These are phyloP conservation scores for Phylloscopus collybita DNA, from an alignment of 2,797 vertebrate species.

Conservation along the genomic window DNA sequence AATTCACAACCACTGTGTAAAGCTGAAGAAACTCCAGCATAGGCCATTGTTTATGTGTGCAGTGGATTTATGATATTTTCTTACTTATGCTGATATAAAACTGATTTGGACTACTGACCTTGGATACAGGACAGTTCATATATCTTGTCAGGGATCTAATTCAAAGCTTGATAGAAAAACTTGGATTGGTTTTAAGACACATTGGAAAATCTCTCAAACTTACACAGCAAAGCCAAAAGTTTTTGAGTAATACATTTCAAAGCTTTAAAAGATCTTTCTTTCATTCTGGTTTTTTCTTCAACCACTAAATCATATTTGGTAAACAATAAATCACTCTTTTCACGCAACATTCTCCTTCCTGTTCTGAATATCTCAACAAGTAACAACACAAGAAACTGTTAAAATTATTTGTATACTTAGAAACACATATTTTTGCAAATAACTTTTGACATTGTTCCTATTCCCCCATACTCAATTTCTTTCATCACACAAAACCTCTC, in stretches of 20 bases:
- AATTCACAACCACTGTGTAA: not conserved
- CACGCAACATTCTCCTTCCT: not conserved
- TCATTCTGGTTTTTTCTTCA: not conserved
- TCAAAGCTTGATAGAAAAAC: conserved; percentile 20
- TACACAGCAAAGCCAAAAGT: not conserved
- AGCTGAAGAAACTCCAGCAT: not conserved
- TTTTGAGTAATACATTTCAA: not conserved
- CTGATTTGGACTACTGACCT: not conserved
- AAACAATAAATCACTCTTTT: not conserved
- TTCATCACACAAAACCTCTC: not conserved
- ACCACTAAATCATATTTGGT: not conserved
- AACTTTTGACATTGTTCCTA: not conserved
- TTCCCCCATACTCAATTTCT: not conserved
- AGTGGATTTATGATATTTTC: not conserved
- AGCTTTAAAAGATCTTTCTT: not conserved
- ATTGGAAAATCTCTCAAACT: not conserved
- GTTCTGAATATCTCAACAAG: not conserved
- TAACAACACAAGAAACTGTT: not conserved
- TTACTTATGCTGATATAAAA: not conserved
- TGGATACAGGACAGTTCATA: not conserved
- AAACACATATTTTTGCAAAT: not conserved
- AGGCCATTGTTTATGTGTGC: not conserved
- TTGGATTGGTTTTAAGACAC: not conserved
- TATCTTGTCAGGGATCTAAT: not conserved
- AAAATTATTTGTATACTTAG: not conserved